Evolutionary conservation across 2,888 invertebrate genomes (phyloP), one percentile per base, ranked within the genome.

Genomic region (Synanthedon andrenaeformis): DNA sequence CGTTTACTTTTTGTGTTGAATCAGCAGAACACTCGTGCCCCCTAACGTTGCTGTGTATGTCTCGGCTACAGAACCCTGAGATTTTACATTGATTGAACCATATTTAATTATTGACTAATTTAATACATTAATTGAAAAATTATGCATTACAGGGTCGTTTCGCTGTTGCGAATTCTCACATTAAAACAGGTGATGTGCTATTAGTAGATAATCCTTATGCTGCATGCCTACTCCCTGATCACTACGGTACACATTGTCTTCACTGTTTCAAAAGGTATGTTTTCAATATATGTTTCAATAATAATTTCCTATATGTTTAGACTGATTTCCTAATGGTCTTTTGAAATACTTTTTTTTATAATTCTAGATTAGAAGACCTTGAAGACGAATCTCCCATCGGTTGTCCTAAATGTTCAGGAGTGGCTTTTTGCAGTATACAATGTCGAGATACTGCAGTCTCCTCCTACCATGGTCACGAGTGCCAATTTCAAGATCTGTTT

Each of bases 221-320:
- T 0, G 91, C 94, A 0, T 93, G 92, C 63, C 84, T 96, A 1
- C 76, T 93, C 12, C 90, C 93, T 0, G 92, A 92, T 61, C 91
- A 88, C 72, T 93, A 91, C 69, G 94, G 95, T 2, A 91, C 93
- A 1, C 93, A 95, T 71, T 96, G 96, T 67, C 91, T 93, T 58
- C 91, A 95, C 70, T 96, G 96, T 69, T 94, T 94, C 62, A 87
- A 89, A 65, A 91, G 93, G 94, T 94, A 6, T 10, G 61, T 17
- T 2, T 17, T 17, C 17, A 17, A 17, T 17, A 17, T 12, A 11
- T 3, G 11, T 41, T 19, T 12, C 62, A 13, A 11, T 45, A 1
- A 35, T 35, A 35, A 35, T 35, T 35, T 35, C 2, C 35, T 35
- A 35, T 28, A 10, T 23, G 5, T 10, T 35, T 10, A 35, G 10